Evolutionary conservation across 2,113 vertebrate species (phyloP), one percentile per base, ranked within the genome.

Genomic region (Agapornis roseicollis): DNA sequence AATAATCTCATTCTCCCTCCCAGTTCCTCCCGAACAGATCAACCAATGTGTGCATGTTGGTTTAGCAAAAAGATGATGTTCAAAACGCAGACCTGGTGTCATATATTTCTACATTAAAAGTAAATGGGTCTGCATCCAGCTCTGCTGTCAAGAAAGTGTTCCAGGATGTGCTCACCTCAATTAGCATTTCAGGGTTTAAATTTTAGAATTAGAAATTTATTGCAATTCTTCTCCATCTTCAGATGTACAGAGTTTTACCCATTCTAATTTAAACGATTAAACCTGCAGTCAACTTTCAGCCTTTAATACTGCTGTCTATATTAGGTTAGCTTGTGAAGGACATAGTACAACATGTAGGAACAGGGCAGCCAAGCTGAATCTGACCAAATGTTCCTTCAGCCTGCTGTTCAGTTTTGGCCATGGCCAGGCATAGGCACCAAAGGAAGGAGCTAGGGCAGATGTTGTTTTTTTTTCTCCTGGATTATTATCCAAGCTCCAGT

Each of bases 381-480:
- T 74, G 39, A 71, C 28, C 29, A 47, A 37, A 63, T 42, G 2
- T 46, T 81, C 60, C 61, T 68, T 78, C 49, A 83, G 28, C 19
- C 22, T 55, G 37, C 9, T 2, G 0, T 37, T 93, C 14, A 16
- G 28, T 61, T 91, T 93, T 70, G 33, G 10, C 47, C 81, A 31
- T 7, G 12, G 12, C 18, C 52, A 39, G 20, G 4, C 0, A 0
- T 5, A 55, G 29, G 5, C 25, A 53, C 12, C 9, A 37, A 82
- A 17, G 13, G 13, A 72, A 72, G 19, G 9, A 8, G 33, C 22
- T 55, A 68, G 4, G 11, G 9, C 44, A 92, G 29, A 20, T 64
- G n/a, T 47, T 64, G 2, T 3, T 61, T 37, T 58, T 58, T 35
- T 64, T 39, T 50, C 11, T 56, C 41, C 14, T 89, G 24, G 24